phyloP scores from a whole-genome alignment of 2,888 invertebrate species.

The Agriotes lineatus region DNA sequence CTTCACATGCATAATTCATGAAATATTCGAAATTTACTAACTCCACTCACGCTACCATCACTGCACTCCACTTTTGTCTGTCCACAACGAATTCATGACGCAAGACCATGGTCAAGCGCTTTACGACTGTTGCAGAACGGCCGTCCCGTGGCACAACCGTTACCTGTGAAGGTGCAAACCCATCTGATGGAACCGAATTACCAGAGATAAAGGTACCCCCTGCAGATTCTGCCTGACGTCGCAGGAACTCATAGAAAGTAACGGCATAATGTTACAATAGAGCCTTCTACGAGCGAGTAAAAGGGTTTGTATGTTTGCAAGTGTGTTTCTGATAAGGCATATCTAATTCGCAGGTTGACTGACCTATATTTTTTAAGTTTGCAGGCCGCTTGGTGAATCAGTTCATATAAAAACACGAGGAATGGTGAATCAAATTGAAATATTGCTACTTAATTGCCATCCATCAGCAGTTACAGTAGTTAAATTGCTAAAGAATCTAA shows the following conservation, averaged over 20 bases:
- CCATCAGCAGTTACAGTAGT: too few relatives aligned
- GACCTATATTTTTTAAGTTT: too few relatives aligned
- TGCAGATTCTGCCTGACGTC: constrained; percentile 1
- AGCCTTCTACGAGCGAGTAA: neutral
- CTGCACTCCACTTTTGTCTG: constrained; percentile 1
- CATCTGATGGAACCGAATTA: constrained; percentile 26
- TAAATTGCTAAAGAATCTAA: too few relatives aligned
- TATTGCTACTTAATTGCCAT: too few relatives aligned
- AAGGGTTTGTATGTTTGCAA: constrained; percentile 15
- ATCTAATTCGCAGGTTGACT: neutral
- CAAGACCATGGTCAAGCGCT: neutral
- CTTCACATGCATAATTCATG: constrained; percentile 30
- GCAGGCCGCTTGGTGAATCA: too few relatives aligned
- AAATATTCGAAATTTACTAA: constrained; percentile 5
- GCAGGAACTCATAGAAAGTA: constrained; percentile 7
- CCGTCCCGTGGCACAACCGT: constrained; percentile 6
- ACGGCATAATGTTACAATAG: neutral
- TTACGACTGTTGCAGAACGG: neutral
- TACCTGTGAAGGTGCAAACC: constrained; percentile 28
- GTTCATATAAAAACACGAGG: too few relatives aligned
- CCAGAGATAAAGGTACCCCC: constrained; percentile 8
- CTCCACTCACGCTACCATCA: neutral
- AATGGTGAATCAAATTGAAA: too few relatives aligned
- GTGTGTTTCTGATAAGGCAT: neutral
- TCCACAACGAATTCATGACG: neutral